Evolutionary conservation across 1,140 invertebrate species (phyloP).

Genomic region (Sarcophaga bullata): DNA sequence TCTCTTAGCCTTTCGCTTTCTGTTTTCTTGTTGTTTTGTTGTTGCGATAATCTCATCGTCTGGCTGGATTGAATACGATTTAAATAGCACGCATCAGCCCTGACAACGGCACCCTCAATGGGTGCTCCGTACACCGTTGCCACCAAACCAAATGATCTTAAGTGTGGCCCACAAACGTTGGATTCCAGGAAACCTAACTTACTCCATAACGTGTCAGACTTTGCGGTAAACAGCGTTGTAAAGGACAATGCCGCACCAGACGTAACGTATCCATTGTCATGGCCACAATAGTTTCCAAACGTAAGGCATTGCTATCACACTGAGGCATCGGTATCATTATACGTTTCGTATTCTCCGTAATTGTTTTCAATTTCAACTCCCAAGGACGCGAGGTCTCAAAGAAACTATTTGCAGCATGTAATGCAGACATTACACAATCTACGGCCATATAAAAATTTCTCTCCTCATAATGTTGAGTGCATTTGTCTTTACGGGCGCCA

Average conservation of each 20-base stretch:
- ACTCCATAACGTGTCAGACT: slow-evolving; percentile 72
- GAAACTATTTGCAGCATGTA: slow-evolving; percentile 86
- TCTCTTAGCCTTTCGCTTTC: background rate
- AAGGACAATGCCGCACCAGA: slow-evolving; percentile 78
- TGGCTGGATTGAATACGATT: slow-evolving; percentile 7
- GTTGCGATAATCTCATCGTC: slow-evolving; percentile 15
- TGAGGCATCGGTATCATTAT: background rate
- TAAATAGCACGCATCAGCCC: slow-evolving; percentile 25
- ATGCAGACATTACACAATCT: slow-evolving; percentile 77
- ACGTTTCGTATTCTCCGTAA: background rate
- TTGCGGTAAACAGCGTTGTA: slow-evolving; percentile 87
- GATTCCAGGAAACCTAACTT: slow-evolving; percentile 70
- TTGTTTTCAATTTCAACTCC: slow-evolving; percentile 75
- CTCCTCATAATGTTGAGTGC: slow-evolving; percentile 75
- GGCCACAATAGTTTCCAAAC: slow-evolving; percentile 80
- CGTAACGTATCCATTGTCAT: slow-evolving; percentile 86
- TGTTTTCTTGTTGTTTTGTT: background rate
- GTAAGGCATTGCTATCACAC: slow-evolving; percentile 53
- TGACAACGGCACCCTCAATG: background rate
- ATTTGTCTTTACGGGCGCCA: slow-evolving; percentile 66
- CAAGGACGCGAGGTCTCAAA: slow-evolving; percentile 88
- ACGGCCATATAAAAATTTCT: slow-evolving; percentile 87
- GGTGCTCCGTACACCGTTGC: background rate
- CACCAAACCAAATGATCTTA: slow-evolving; percentile 49
- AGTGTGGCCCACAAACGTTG: slow-evolving; percentile 69